These are phyloP conservation scores for Pachycephus smyrnensis DNA, from an alignment of 2,888 invertebrate genomes.

Conservation along the genomic window DNA sequence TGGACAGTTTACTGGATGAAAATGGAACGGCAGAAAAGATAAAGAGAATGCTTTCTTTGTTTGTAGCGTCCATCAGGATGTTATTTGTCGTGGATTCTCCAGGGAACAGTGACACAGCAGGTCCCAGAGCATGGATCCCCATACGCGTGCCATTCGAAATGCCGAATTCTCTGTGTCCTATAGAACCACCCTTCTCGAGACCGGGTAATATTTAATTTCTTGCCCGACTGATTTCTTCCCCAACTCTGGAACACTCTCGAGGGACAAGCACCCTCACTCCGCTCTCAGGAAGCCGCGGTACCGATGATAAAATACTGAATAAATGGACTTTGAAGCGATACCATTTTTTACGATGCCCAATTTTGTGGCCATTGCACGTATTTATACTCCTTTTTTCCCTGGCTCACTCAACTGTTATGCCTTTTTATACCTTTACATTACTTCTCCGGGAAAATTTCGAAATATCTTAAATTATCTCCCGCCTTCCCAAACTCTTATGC, in stretches of 20 bases:
- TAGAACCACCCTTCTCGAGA: conserved; percentile 29
- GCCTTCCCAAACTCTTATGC: not conserved
- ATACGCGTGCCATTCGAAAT: conserved; percentile 27
- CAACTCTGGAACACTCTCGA: conserved; percentile 15
- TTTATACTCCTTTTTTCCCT: not conserved
- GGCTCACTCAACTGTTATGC: conserved; percentile 7
- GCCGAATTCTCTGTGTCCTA: conserved; percentile 36
- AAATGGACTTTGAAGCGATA: conserved; percentile 34
- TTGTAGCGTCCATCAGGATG: conserved; percentile 40
- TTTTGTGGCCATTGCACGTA: conserved; percentile 21
- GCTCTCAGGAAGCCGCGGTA: conserved; percentile 11
- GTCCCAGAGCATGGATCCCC: conserved; percentile 29
- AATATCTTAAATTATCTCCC: conserved; percentile 10
- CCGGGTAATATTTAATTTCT: conserved; percentile 61
- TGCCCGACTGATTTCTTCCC: conserved; percentile 54
- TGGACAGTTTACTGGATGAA: not conserved
- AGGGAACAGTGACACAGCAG: conserved; percentile 38
- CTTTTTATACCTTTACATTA: conserved; percentile 8
- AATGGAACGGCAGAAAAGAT: not conserved
- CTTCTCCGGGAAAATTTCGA: conserved; percentile 14
- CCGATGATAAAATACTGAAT: conserved; percentile 51
- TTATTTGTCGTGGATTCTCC: conserved; percentile 51
- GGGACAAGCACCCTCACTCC: conserved; percentile 11
- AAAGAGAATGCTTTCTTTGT: not conserved
- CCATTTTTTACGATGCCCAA: conserved; percentile 40